Conservation (phyloP, 1,140 invertebrate genomes). For the Prorops nasuta region DNA sequence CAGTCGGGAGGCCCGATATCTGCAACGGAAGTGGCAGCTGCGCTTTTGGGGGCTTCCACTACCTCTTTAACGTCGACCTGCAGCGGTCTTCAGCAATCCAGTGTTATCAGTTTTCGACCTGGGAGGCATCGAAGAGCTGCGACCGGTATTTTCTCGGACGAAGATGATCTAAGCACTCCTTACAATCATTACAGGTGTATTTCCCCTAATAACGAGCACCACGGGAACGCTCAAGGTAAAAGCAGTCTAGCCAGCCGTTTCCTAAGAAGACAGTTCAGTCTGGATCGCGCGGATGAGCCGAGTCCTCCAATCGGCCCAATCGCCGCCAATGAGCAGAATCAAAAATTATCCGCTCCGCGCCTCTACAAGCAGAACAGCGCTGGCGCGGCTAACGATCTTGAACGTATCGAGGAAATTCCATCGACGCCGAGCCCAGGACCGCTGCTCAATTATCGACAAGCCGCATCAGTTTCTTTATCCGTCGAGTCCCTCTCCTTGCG, state of each 20-base stretch:
- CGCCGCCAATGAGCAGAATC: conserved; percentile 19
- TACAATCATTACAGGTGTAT: conserved; percentile 72
- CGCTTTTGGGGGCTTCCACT: conserved; percentile 59
- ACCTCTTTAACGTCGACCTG: conserved; percentile 50
- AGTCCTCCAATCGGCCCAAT: conserved; percentile 29
- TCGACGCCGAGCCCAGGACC: conserved; percentile 24
- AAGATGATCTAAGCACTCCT: conserved; percentile 68
- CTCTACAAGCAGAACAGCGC: conserved; percentile 71
- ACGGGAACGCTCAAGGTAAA: conserved; percentile 36
- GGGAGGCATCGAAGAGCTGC: conserved; percentile 44
- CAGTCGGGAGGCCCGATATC: conserved; percentile 41
- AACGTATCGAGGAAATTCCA: conserved; percentile 69
- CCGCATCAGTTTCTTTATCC: conserved; percentile 51
- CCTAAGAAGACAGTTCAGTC: conserved; percentile 68
- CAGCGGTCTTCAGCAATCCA: conserved; percentile 14
- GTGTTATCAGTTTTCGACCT: conserved; percentile 29
- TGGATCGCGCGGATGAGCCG: conserved; percentile 65
- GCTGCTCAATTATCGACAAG: conserved; percentile 41
- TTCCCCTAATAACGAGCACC: conserved; percentile 64
- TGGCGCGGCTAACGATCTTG: conserved; percentile 68
- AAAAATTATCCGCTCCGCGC: conserved; percentile 34
- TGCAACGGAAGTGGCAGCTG: conserved; percentile 54
- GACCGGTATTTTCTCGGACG: conserved; percentile 43
- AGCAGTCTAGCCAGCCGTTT: conserved; percentile 52
- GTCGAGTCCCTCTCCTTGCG: conserved; percentile 52